Evolutionary conservation across 2,113 vertebrate genomes (phyloP).

Genomic region (Alectura lathami): DNA sequence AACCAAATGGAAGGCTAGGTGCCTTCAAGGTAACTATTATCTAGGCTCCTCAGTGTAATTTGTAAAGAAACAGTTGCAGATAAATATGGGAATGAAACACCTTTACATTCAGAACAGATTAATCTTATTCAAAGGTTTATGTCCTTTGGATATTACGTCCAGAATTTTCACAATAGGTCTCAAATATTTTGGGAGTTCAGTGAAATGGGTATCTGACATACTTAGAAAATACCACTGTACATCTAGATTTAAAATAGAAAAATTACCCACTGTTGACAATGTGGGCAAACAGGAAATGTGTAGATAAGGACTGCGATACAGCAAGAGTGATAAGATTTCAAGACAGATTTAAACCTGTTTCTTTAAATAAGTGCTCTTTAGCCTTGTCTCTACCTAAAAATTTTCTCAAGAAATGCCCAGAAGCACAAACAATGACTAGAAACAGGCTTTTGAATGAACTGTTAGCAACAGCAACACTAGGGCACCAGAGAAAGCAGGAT

Average conservation of each 20-base stretch:
- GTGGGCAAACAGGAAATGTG: slow-evolving; percentile 38
- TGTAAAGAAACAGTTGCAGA: neutral
- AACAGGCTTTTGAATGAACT: neutral
- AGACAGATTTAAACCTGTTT: neutral
- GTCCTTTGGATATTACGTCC: neutral
- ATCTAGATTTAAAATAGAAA: neutral
- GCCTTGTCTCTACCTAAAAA: neutral
- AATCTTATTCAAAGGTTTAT: neutral
- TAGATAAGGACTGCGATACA: slow-evolving; percentile 48
- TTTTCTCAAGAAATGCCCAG: neutral
- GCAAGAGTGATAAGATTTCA: neutral
- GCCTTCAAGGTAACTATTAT: neutral
- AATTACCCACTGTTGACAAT: neutral
- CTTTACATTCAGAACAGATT: neutral
- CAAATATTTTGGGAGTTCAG: neutral
- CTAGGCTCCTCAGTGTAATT: neutral
- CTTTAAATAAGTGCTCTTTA: neutral
- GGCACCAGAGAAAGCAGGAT: neutral
- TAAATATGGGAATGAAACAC: neutral
- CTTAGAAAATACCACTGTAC: neutral
- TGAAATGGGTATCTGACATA: neutral
- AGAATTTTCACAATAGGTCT: neutral
- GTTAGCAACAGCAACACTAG: neutral
- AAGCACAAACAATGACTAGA: neutral
- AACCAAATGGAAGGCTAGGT: neutral